Base-by-base conservation (phyloP, 2,888 invertebrate species). In the Cerceris rybyensis region DNA sequence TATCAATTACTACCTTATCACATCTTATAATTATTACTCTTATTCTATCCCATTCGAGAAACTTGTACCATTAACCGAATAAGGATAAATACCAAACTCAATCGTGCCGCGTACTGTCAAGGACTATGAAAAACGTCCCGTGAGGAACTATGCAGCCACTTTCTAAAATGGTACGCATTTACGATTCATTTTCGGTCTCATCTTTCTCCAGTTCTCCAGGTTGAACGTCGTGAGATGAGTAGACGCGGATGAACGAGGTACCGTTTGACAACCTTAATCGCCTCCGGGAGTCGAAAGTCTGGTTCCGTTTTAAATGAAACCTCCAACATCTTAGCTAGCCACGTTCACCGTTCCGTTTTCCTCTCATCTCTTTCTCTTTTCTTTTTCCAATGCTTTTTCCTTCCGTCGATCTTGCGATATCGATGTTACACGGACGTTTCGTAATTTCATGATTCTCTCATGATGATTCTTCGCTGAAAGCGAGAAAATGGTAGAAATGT, bases 261-360 rank as follows among this genome's bases (percentile, higher is more conserved):
- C 87, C 88, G 87, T 87, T 88, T 76, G 55, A 78, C 80, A 86
- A 68, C 84, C 85, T 84, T 71, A 80, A 75, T 81, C 70, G 69
- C 68, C 69, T 8, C 13, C 54, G 54, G 70, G 46, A 11, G 14
- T 68, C 43, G 63, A 74, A 80, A 74, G 67, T 68, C 46, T 52
- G 46, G 63, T 55, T 67, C 13, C 55, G 60, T 43, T 75, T 52
- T 50, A 41, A 73, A 73, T 68, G 66, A 57, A 43, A 59, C 69
- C 9, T 70, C 28, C 50, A 14, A 14, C 46, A 17, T 39, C 7
- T 39, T 9, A 16, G 13, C 28, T 17, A 16, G 28, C 28, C 50
- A 16, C 41, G n/a, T 61, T 73, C 46, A 39, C 13, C 13, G 7
- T 67, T 52, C 28, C 49, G 60, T 60, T 60, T 60, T 58, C 61